Evolutionary conservation across 2,113 vertebrate genomes (phyloP).

Genomic region (Chloropsis hardwickii): DNA sequence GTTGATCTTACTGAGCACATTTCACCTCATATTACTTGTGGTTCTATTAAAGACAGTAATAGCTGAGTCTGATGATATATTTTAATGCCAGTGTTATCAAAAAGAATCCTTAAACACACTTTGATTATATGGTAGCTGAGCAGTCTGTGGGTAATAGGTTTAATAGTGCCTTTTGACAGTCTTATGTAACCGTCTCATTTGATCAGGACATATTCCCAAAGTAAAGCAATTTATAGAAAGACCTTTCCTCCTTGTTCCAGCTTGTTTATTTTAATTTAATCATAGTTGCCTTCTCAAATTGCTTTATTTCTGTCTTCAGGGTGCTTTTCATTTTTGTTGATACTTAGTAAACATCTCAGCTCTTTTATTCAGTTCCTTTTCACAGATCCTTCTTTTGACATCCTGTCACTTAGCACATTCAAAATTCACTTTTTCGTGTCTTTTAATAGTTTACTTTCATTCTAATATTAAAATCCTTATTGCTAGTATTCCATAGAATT

Average conservation of each 20-base stretch:
- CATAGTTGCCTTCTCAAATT: background rate
- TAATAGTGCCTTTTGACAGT: conserved; percentile 32
- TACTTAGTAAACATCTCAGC: background rate
- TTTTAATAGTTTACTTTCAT: background rate
- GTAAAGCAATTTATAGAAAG: conserved; percentile 18
- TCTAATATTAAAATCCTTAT: background rate
- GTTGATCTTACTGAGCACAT: background rate
- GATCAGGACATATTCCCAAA: conserved; percentile 18
- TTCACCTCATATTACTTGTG: background rate
- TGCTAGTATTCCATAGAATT: background rate
- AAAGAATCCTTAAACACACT: conserved; percentile 30
- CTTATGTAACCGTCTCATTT: conserved; percentile 25
- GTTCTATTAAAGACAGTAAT: conserved; percentile 10
- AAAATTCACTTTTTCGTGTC: background rate
- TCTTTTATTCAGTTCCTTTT: background rate
- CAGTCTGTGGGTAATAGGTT: background rate
- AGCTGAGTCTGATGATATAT: background rate
- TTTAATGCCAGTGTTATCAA: conserved; percentile 18
- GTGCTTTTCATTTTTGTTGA: background rate
- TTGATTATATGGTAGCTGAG: conserved; percentile 41
- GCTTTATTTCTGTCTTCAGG: background rate
- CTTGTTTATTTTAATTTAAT: conserved; percentile 45
- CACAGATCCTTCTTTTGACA: background rate
- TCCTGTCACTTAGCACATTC: background rate
- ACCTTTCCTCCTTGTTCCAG: background rate